Evolutionary conservation across 1,140 invertebrate species (phyloP), one percentile per base, ranked within the genome.

Genomic region (Dreissena rostriformis): DNA sequence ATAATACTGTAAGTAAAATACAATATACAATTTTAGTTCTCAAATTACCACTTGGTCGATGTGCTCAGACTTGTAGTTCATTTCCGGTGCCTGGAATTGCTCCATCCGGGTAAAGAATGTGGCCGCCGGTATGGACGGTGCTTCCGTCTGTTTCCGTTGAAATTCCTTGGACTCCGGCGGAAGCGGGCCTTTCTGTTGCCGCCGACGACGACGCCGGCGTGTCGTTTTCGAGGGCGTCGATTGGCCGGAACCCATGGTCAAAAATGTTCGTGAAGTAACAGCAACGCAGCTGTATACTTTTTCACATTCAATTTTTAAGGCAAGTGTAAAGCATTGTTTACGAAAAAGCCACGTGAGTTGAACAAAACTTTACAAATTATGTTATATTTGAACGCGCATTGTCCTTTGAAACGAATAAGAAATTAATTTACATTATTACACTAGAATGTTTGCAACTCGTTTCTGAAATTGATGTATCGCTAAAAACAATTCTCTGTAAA

Each of bases 1-100:
- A 39, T 39, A 39, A 39, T 39, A n/a, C n/a, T n/a, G n/a, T n/a
- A 39, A 8, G 39, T 39, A 39, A 39, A 39, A 6, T 19, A 61
- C 22, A 61, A 61, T 61, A 61, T 24, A 61, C 22, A 61, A 4
- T 2, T 61, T 6, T 11, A 61, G 57, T 5, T 6, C 57, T 61
- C 11, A 61, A 39, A 26, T 78, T 53, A 78, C 75, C 57, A 78
- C 65, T 53, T 52, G 75, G 15, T 78, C 75, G 15, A 78, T 78
- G 26, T 67, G 49, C 51, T 78, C 75, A 24, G 75, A 78, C 19
- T 24, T 63, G 39, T 78, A 78, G 39, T 67, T 78, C 19, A 53
- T 51, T 12, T 39, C 15, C 19, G 75, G 75, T 1, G 75, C 75
- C 1, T 29, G 28, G 24, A 78, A 78, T 22, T 65, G 49, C 7